These are phyloP conservation scores for Carcinoscorpius rotundicauda DNA, from an alignment of 1,140 invertebrate species.

Conservation along the genomic window DNA sequence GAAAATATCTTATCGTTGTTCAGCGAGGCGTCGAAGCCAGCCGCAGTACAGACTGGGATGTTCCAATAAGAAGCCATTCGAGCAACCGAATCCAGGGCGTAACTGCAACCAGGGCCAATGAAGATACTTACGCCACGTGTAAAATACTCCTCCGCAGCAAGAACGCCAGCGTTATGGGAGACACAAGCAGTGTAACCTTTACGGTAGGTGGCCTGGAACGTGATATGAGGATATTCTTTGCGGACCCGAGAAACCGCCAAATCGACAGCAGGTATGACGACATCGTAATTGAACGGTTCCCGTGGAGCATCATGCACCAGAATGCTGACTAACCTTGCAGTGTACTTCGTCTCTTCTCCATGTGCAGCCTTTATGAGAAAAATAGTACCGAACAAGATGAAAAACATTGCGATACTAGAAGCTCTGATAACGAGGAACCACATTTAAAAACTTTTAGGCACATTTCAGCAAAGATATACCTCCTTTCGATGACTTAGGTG, in stretches of 20 bases:
- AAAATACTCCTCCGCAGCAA: conserved; percentile 21
- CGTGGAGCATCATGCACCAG: too few relatives aligned
- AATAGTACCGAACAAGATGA: too few relatives aligned
- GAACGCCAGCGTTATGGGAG: conserved; percentile 7
- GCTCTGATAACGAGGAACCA: too few relatives aligned
- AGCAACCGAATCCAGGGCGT: conserved; percentile 70
- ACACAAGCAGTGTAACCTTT: conserved; percentile 9
- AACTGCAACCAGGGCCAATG: conserved; percentile 47
- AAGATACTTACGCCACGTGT: conserved; percentile 20
- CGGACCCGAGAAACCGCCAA: conserved; percentile 6
- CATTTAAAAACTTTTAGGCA: too few relatives aligned
- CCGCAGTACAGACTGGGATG: conserved; percentile 63
- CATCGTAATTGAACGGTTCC: conserved; percentile 4
- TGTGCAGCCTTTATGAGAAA: too few relatives aligned
- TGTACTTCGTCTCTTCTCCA: too few relatives aligned
- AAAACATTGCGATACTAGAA: too few relatives aligned
- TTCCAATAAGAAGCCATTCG: conserved; percentile 77
- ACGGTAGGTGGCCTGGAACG: conserved; percentile 10
- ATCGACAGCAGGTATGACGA: conserved; percentile 9
- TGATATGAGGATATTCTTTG: conserved; percentile 8
- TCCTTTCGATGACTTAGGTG: too few relatives aligned
- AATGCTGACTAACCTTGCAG: too few relatives aligned
- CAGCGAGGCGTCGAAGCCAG: conserved; percentile 49
- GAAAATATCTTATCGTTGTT: conserved; percentile 53
- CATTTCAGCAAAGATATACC: too few relatives aligned